Base-by-base conservation (phyloP, 2,888 invertebrate species). In the Patella caerulea region DNA sequence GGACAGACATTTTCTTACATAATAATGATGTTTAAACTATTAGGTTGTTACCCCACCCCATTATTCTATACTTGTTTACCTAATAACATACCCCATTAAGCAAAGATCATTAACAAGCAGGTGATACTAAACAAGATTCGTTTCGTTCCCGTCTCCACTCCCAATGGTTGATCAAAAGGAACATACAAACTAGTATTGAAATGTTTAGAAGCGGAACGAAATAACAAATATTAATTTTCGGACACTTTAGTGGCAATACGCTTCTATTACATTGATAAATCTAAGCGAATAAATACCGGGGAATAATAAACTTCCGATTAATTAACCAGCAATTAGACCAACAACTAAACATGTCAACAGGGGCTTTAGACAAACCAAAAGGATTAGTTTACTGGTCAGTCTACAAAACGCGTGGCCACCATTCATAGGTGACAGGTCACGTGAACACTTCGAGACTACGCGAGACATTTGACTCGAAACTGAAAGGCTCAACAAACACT, bases 211-310 rank as follows among this genome's bases (percentile, higher is more conserved):
- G 65, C 19, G 24, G 24, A 65, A 65, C 65, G 65, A 65, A 65
- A 19, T 65, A 19, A 65, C 65, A 65, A 65, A 65, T 65, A 65
- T 65, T 65, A 65, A 65, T 65, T 65, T 65, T 65, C 19, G 19
- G 65, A 65, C 65, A 65, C 65, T 65, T 24, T 65, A 65, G 65
- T 65, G 65, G 65, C 65, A 65, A 65, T 65, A 65, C 65, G 65
- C 65, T 24, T 19, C 24, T 65, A 65, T 65, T 19, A 19, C 65
- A 65, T 3, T 65, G 65, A 65, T 65, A 65, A 65, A 24, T 24
- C 19, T 24, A 19, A 15, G 65, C n/a, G 65, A 65, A 65, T 65
- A 65, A 24, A 65, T 14, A 65, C 14, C 14, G 65, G 3, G 19
- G 19, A 65, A 65, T 24, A 65, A 65, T 65, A 65, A 65, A 65